These are phyloP conservation scores for Sesamia nonagrioides DNA, from an alignment of 1,140 invertebrate species.

Conservation along the genomic window DNA sequence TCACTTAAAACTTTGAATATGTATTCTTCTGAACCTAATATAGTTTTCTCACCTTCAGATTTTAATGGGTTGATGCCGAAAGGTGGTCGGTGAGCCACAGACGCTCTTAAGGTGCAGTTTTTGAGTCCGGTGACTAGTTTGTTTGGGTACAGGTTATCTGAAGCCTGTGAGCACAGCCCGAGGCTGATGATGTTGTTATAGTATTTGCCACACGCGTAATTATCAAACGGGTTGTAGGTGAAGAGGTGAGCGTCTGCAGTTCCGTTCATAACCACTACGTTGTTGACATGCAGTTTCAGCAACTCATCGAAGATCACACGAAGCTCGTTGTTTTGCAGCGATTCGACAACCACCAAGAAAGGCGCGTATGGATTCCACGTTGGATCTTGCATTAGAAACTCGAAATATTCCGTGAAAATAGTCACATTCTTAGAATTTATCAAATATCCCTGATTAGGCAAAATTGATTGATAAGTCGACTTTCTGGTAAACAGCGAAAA, in stretches of 20 bases:
- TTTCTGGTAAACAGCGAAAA: constrained; percentile 22
- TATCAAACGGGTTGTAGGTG: constrained; percentile 55
- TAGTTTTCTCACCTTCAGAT: neutral
- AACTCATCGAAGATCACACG: constrained; percentile 58
- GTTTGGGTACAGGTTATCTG: constrained; percentile 56
- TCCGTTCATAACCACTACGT: constrained; percentile 50
- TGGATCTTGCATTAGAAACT: constrained; percentile 9
- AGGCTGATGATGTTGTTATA: constrained; percentile 35
- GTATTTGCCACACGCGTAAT: constrained; percentile 52
- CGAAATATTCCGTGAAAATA: constrained; percentile 8
- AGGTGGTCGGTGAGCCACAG: constrained; percentile 65
- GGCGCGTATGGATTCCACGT: constrained; percentile 59
- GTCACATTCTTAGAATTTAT: constrained; percentile 3
- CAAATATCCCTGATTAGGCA: constrained; percentile 40
- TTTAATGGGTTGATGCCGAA: constrained; percentile 57
- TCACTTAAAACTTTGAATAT: constrained; percentile 59
- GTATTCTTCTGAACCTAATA: constrained; percentile 67
- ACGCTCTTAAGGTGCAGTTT: constrained; percentile 63
- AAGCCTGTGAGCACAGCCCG: constrained; percentile 33
- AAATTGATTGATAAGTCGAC: neutral
- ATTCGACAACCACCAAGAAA: constrained; percentile 58
- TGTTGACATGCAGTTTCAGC: constrained; percentile 26
- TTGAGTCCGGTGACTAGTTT: constrained; percentile 55
- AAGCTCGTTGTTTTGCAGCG: constrained; percentile 44
- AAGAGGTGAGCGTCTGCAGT: constrained; percentile 35